These are phyloP conservation scores for Globia sparganii DNA, from an alignment of 2,888 invertebrate species.

Conservation along the genomic window DNA sequence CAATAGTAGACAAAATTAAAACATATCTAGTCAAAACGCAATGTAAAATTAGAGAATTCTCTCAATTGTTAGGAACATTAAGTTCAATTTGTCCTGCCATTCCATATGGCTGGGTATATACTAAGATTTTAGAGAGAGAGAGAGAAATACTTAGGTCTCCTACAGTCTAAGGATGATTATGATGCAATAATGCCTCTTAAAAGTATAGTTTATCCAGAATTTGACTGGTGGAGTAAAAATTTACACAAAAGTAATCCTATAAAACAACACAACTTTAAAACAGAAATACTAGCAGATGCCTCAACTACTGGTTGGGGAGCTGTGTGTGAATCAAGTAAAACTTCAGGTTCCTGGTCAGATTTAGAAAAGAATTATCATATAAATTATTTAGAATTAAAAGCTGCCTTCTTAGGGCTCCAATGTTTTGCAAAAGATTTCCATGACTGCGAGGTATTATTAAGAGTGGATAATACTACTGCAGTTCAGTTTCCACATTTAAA, in stretches of 20 bases:
- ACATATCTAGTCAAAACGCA: not conserved
- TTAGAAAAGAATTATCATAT: not conserved
- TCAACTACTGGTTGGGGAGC: conserved; percentile 16
- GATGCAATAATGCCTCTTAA: conserved; percentile 4
- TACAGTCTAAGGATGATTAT: not conserved
- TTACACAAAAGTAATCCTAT: not conserved
- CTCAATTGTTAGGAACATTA: conserved; percentile 5
- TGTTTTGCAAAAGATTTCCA: conserved; percentile 5
- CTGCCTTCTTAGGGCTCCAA: conserved; percentile 1
- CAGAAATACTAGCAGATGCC: conserved; percentile 8
- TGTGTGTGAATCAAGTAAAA: not conserved
- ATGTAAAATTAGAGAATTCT: conserved; percentile 11
- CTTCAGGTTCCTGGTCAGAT: conserved; percentile 1
- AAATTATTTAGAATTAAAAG: conserved; percentile 11
- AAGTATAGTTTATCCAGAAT: not conserved
- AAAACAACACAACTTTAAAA: not conserved
- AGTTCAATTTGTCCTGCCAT: conserved; percentile 6
- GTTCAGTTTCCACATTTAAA: conserved; percentile 6
- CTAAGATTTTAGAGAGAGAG: not conserved
- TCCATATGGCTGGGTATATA: conserved; percentile 8
- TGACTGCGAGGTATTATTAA: not conserved
- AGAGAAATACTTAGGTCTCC: not conserved
- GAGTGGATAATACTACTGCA: conserved; percentile 11
- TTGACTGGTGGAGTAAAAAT: conserved; percentile 2
- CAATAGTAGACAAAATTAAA: not conserved